These are phyloP conservation scores for Chelonia mydas DNA, from an alignment of 2,797 vertebrate genomes.

Conservation along the genomic window DNA sequence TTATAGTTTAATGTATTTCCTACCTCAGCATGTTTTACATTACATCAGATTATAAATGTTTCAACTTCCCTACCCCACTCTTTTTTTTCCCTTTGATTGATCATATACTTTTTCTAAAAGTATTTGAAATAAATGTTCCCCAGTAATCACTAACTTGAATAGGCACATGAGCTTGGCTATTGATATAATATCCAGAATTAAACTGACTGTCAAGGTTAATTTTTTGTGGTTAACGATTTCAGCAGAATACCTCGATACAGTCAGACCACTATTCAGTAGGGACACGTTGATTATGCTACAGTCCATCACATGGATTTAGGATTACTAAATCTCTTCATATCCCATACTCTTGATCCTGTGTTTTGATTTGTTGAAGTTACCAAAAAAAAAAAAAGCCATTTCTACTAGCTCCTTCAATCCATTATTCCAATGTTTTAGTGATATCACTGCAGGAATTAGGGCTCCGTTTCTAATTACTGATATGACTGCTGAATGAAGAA, in stretches of 20 bases:
- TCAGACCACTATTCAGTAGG: neutral
- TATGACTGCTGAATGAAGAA: neutral
- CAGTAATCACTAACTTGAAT: conserved; percentile 3
- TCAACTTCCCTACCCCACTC: fast-evolving
- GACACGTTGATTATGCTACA: neutral
- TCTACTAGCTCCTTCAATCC: neutral
- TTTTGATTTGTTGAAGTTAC: neutral
- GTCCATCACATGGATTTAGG: conserved; percentile 2
- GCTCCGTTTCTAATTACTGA: neutral
- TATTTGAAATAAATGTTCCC: neutral
- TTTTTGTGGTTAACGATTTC: conserved; percentile 43
- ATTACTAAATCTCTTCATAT: neutral
- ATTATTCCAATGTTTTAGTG: neutral
- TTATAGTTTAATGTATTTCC: neutral
- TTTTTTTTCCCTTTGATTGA: neutral
- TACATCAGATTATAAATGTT: neutral
- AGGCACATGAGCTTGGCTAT: neutral
- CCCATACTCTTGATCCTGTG: neutral
- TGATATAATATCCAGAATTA: neutral
- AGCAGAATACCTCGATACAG: neutral
- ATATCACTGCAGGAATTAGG: neutral
- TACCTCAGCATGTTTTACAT: neutral
- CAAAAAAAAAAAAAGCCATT: fast-evolving
- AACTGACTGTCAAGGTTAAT: neutral
- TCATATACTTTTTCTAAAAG: conserved; percentile 11